Evolutionary conservation across 2,797 vertebrate species (phyloP), one percentile per base, ranked within the genome.

Genomic region (Hydrophis major): DNA sequence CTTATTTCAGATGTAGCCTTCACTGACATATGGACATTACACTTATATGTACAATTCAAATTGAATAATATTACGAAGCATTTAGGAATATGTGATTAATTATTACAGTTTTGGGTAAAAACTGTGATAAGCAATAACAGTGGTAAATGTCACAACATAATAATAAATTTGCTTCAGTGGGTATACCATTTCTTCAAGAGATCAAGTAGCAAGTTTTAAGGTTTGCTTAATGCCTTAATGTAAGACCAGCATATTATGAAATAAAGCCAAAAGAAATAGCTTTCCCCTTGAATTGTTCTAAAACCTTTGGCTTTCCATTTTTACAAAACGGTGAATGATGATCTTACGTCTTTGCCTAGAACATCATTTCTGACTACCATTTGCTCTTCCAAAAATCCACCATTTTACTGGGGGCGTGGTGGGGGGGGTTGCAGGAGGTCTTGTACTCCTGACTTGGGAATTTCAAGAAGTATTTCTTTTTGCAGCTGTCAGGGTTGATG

Each of bases 1-100:
- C 63, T 90, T 27, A 14, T 32, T 86, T 61, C 16, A 93, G 93
- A 93, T 91, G 90, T 89, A 92, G 94, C 95, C 93, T 89, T 61
- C 90, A 90, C 13, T 0, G 25, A 88, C 91, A 83, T 83, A 47
- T 83, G 37, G 20, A 25, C 20, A 47, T 25, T 83, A 83, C 42
- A 12, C 74, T 47, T 83, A 47, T 83, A 83, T 83, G 42, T 83
- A 47, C 22, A 47, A 93, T 87, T 93, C 93, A 55, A 90, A 60
- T 28, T 91, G 8, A 88, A 42, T 2, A 59, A 94, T 4, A 56
- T 2, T 0, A 55, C 83, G 2, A 60, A 86, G 91, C 86, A 74
- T 89, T 96, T 87, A 37, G 1, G 16, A 91, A 60, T 57, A 90
- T 3, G 0, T 27, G 37, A 55, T 83, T 83, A 22, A 8, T 83